phyloP scores from a whole-genome alignment of 2,888 invertebrate species.

The Stenichneumon culpator region DNA sequence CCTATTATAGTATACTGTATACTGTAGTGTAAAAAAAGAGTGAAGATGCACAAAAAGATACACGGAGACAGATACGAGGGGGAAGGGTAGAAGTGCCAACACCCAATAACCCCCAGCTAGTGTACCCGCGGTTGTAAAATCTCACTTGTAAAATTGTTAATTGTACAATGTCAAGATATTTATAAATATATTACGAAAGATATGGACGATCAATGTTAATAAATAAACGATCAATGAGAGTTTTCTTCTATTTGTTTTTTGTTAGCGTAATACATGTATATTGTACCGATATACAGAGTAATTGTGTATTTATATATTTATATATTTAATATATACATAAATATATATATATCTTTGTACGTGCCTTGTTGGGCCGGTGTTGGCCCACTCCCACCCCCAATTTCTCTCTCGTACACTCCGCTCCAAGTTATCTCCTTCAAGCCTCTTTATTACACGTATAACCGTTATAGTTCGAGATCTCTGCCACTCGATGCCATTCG shows the following conservation, averaged over 20 bases:
- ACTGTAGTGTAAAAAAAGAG: slow-evolving; percentile 27
- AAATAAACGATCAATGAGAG: slow-evolving; percentile 66
- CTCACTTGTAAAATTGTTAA: slow-evolving; percentile 66
- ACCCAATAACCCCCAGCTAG: slow-evolving; percentile 57
- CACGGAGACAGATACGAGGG: slow-evolving; percentile 49
- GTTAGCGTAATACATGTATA: slow-evolving; percentile 24
- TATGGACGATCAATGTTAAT: slow-evolving; percentile 62
- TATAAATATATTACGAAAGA: slow-evolving; percentile 63
- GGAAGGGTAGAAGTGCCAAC: slow-evolving; percentile 65
- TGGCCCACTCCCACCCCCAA: slow-evolving; percentile 69
- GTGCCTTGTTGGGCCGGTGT: slow-evolving; percentile 70
- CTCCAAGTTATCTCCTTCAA: slow-evolving; percentile 22
- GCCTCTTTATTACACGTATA: background rate
- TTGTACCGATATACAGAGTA: slow-evolving; percentile 18
- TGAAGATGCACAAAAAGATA: background rate
- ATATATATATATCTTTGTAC: slow-evolving; percentile 26
- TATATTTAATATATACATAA: slow-evolving; percentile 18
- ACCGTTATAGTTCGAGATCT: background rate
- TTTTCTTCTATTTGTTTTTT: slow-evolving; percentile 55
- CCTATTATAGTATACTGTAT: slow-evolving; percentile 24
- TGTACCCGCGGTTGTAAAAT: slow-evolving; percentile 54
- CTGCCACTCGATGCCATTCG: background rate
- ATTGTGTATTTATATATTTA: slow-evolving; percentile 26
- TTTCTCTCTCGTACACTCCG: slow-evolving; percentile 35
- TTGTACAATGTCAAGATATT: slow-evolving; percentile 69